Conservation (phyloP, 2,113 vertebrate species). For the Grammomys dolichurus region DNA sequence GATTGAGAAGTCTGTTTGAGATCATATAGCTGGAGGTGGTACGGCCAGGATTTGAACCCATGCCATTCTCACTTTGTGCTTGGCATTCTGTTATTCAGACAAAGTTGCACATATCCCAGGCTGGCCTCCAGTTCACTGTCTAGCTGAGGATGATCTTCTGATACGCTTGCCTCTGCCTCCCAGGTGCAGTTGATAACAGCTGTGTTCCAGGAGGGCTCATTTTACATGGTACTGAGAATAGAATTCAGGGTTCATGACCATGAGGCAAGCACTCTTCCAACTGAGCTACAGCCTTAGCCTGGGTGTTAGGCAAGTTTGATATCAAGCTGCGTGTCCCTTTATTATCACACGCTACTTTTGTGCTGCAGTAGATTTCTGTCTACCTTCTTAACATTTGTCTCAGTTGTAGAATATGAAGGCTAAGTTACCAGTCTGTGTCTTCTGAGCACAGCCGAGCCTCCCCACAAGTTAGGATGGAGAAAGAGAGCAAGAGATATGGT, state of each 20-base stretch:
- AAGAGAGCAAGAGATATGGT: neutral
- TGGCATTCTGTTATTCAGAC: neutral
- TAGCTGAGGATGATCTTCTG: neutral
- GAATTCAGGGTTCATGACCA: neutral
- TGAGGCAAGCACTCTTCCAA: neutral
- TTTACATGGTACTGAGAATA: neutral
- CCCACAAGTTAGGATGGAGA: neutral
- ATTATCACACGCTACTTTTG: neutral
- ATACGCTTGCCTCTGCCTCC: neutral
- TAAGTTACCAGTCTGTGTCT: neutral
- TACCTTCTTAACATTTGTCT: neutral
- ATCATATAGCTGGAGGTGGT: neutral
- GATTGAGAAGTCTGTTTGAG: neutral
- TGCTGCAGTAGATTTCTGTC: neutral
- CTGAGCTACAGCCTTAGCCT: neutral
- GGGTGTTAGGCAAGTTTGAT: neutral
- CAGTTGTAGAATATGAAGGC: neutral
- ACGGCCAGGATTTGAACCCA: neutral
- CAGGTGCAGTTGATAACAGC: too few relatives aligned
- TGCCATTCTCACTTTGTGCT: neutral
- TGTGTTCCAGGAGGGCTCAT: neutral
- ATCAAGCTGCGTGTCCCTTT: neutral
- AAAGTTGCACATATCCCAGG: neutral
- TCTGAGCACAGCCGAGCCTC: neutral
- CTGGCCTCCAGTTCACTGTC: neutral